phyloP scores from a whole-genome alignment of 2,113 vertebrate genomes.

The Thamnaconus septentrionalis region DNA sequence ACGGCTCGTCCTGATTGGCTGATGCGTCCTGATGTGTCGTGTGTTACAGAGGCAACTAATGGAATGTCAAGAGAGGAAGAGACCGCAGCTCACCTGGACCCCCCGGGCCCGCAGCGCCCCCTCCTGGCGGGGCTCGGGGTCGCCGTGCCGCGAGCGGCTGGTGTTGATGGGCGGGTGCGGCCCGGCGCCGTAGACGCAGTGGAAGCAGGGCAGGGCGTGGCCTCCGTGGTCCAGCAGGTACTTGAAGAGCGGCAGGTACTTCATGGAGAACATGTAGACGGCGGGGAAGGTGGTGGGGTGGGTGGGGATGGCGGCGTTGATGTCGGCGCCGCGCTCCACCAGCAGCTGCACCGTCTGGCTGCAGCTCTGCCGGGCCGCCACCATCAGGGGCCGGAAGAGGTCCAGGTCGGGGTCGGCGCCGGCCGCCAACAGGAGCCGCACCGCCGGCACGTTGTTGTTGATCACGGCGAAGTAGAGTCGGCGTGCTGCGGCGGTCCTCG shows the following conservation, averaged over 20 bases:
- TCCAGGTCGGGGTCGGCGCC: constrained; percentile 91
- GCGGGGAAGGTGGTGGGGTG: constrained; percentile 92
- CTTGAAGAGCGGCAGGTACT: constrained; percentile 85
- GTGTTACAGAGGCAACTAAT: no score
- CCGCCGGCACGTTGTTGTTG: constrained; percentile 84
- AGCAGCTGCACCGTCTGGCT: constrained; percentile 83
- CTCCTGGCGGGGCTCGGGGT: not conserved
- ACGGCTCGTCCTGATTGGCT: no score
- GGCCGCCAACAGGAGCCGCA: constrained; percentile 80
- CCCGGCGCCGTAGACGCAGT: constrained; percentile 79
- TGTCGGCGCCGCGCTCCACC: constrained; percentile 86
- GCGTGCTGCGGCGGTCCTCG: constrained; percentile 86
- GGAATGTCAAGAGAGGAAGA: not conserved
- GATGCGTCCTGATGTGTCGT: no score
- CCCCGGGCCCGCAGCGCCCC: not conserved
- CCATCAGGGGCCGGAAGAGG: constrained; percentile 86
- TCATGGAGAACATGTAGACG: constrained; percentile 90
- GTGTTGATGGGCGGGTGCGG: constrained; percentile 81
- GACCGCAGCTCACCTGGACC: constrained; percentile 54
- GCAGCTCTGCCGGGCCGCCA: constrained; percentile 86
- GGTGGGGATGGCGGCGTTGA: constrained; percentile 84
- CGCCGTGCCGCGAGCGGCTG: constrained; percentile 34
- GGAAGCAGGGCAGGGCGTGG: constrained; percentile 85
- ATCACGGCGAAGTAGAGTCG: constrained; percentile 87
- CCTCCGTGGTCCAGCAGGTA: constrained; percentile 90